phyloP scores from a whole-genome alignment of 2,113 vertebrate genomes.

The Gila orcuttii region DNA sequence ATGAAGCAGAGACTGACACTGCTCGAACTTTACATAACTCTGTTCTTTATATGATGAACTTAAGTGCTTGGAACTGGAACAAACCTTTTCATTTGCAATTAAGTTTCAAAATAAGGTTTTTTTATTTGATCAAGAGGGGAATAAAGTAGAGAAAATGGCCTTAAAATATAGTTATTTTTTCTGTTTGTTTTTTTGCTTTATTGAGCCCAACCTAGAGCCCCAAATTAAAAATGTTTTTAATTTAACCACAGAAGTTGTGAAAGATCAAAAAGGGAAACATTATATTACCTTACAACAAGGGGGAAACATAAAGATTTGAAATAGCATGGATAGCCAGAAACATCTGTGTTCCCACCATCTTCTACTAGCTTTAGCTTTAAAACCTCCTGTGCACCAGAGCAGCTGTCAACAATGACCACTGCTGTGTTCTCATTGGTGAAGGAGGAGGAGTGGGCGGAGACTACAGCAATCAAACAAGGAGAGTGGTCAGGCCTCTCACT shows the following conservation, averaged over 20 bases:
- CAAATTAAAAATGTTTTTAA: too few relatives aligned
- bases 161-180: not conserved
- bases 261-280: not conserved
- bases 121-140: not conserved
- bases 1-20: not conserved
- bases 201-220: not conserved
- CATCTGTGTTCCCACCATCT: not conserved
- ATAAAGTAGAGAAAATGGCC: not conserved
- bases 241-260: not conserved
- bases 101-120: not conserved
- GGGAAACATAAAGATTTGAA: not conserved
- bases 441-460: not conserved
- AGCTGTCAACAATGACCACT: not conserved
- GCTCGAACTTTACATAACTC: not conserved
- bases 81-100: not conserved
- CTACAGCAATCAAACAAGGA: not conserved
- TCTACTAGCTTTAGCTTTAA: not conserved
- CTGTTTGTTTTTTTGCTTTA: too few relatives aligned
- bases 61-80: not conserved
- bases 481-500: not conserved
- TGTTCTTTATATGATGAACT: not conserved
- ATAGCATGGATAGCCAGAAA: not conserved
- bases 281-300: not conserved
- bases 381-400: not conserved
- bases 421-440: constrained; percentile 1